A percentile compares a stretch with the other conserved stretches of the same genome.
These are phyloP conservation scores for Eristalis tenax DNA, from an alignment of 2,888 invertebrate species.

Conservation along the genomic window DNA sequence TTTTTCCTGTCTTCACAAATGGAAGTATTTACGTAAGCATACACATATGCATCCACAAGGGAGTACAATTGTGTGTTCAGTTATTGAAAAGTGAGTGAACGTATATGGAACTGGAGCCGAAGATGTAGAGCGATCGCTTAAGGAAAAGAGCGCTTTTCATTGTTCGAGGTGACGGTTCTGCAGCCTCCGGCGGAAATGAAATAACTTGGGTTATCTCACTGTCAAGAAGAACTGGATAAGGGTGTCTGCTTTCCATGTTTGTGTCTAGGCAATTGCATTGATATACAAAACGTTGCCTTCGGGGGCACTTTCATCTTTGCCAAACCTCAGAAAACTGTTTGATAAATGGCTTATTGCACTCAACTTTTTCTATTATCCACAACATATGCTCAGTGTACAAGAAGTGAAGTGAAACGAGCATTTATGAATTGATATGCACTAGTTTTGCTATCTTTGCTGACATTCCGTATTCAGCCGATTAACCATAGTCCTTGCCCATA, in stretches of 20 bases:
- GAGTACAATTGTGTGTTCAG: constrained; percentile 60
- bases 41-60: constrained; percentile 11
- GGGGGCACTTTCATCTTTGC: constrained; percentile 34
- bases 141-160: constrained; percentile 19
- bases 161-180: neutral
- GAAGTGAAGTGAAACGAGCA: neutral
- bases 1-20: constrained; percentile 34
- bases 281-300: constrained; percentile 27
- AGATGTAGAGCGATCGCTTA: constrained; percentile 3
- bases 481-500: no score
- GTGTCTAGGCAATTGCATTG: constrained; percentile 20
- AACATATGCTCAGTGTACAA: neutral
- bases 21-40: constrained; percentile 59
- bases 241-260: constrained; percentile 28
- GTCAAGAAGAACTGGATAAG: constrained; percentile 8
- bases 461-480: neutral
- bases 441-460: neutral
- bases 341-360: constrained; percentile 53
- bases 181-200: constrained; percentile 51
- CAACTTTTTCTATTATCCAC: constrained; percentile 32
- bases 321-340: constrained; percentile 37
- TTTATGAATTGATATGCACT: neutral
- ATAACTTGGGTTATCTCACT: constrained; percentile 56
- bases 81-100: constrained; percentile 58
- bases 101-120: neutral